These are phyloP conservation scores for Adelges cooleyi DNA, from an alignment of 1,140 invertebrate genomes.

Conservation along the genomic window DNA sequence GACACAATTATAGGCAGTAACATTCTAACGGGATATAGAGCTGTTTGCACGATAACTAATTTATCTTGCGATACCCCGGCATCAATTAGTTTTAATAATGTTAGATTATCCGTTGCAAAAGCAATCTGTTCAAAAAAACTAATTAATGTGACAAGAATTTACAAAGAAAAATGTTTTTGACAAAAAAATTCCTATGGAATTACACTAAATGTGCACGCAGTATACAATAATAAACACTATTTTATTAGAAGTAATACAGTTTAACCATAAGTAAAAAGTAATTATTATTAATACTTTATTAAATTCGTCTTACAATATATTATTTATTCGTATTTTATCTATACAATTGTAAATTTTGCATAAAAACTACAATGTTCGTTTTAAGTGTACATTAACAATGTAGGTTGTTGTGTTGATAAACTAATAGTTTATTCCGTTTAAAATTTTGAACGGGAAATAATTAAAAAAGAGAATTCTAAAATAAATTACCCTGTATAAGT, in stretches of 20 bases:
- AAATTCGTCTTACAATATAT: too few relatives aligned
- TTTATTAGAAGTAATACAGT: neutral
- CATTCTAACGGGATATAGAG: neutral
- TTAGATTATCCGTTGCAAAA: conserved; percentile 89
- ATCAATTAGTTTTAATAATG: conserved; percentile 87
- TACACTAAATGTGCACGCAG: neutral
- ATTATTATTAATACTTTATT: neutral
- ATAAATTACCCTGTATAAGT: too few relatives aligned
- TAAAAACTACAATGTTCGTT: too few relatives aligned
- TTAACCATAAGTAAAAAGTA: neutral
- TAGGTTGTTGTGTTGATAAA: too few relatives aligned
- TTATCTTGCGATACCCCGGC: conserved; percentile 90
- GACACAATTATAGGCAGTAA: neutral
- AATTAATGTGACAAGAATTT: neutral
- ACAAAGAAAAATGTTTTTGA: neutral
- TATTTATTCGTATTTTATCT: too few relatives aligned
- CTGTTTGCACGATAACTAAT: conserved; percentile 38
- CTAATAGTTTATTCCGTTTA: too few relatives aligned
- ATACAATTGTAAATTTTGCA: too few relatives aligned
- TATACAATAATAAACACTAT: too few relatives aligned
- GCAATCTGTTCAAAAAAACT: conserved; percentile 53
- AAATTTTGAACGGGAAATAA: too few relatives aligned
- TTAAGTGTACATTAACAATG: too few relatives aligned
- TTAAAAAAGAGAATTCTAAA: too few relatives aligned
- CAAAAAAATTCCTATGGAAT: neutral